A percentile compares a stretch with the other conserved stretches of the same genome.
Conservation (phyloP, 1,140 invertebrate species). For the Drosophila rhopaloa region DNA sequence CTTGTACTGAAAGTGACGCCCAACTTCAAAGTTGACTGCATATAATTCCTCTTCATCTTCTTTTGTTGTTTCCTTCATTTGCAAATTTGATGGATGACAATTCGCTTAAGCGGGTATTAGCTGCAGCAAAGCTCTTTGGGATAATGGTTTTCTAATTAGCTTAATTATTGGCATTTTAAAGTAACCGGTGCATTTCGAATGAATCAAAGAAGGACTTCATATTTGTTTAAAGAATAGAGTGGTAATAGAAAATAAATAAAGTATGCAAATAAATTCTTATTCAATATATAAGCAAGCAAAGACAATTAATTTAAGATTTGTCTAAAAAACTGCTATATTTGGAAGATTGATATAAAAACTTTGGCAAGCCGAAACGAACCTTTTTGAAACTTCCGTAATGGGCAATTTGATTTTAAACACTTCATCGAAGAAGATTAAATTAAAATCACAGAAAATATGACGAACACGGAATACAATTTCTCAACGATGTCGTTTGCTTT, state of each 20-base stretch:
- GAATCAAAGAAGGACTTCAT: too few relatives aligned
- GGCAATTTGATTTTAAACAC: not conserved
- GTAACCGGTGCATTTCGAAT: not conserved
- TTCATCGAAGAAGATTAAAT: constrained; percentile 46
- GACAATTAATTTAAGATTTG: too few relatives aligned
- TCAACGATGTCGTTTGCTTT: constrained; percentile 23
- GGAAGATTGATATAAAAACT: too few relatives aligned
- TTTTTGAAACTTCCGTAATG: not conserved
- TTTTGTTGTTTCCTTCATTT: constrained; percentile 26
- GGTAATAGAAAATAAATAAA: too few relatives aligned
- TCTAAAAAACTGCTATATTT: too few relatives aligned
- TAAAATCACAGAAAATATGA: constrained; percentile 63
- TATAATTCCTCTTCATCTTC: constrained; percentile 10
- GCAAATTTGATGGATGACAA: constrained; percentile 67
- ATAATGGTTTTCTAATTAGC: constrained; percentile 67
- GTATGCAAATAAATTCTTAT: too few relatives aligned
- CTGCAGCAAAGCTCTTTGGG: constrained; percentile 24
- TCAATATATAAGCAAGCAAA: too few relatives aligned
- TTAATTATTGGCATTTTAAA: constrained; percentile 9
- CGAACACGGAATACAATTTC: constrained; percentile 37
- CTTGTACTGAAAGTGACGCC: constrained; percentile 58
- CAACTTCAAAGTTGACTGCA: constrained; percentile 67
- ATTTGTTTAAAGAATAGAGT: not conserved
- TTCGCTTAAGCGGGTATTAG: constrained; percentile 31
- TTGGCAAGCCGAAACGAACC: not conserved